These are phyloP conservation scores for Polymixis lichenea DNA, from an alignment of 2,888 invertebrate genomes.

Conservation along the genomic window DNA sequence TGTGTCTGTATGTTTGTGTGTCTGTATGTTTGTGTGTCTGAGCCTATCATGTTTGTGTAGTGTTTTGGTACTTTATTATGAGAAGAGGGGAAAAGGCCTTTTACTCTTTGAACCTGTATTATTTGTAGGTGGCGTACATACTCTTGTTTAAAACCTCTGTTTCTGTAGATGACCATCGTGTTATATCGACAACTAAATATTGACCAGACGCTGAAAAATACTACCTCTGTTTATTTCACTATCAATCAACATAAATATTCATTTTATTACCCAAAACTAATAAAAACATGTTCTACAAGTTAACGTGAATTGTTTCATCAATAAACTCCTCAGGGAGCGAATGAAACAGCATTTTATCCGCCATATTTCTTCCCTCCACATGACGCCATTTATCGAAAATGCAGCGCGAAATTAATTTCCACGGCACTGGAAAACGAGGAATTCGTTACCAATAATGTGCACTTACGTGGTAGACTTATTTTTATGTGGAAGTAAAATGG, in stretches of 20 bases:
- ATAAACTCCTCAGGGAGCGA: constrained; percentile 47
- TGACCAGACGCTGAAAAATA: neutral
- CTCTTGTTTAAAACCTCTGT: neutral
- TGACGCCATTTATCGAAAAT: constrained; percentile 54
- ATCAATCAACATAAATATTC: constrained; percentile 6
- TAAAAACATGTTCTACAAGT: constrained; percentile 5
- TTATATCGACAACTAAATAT: neutral
- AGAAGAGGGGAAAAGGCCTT: neutral
- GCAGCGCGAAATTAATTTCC: constrained; percentile 57
- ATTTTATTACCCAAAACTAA: neutral
- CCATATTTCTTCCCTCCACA: constrained; percentile 44
- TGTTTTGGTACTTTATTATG: neutral
- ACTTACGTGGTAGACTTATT: constrained; percentile 30
- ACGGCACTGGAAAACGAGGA: constrained; percentile 28
- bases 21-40: neutral
- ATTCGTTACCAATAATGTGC: constrained; percentile 49
- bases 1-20: neutral
- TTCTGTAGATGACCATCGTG: neutral
- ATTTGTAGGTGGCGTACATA: neutral
- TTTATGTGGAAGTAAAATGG: constrained; percentile 23
- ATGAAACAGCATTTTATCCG: constrained; percentile 43
- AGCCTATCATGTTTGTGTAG: neutral
- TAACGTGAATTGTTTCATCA: constrained; percentile 40
- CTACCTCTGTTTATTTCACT: neutral
- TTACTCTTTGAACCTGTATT: neutral